Conservation (phyloP, 2,888 invertebrate genomes). For the Timema cristinae region DNA sequence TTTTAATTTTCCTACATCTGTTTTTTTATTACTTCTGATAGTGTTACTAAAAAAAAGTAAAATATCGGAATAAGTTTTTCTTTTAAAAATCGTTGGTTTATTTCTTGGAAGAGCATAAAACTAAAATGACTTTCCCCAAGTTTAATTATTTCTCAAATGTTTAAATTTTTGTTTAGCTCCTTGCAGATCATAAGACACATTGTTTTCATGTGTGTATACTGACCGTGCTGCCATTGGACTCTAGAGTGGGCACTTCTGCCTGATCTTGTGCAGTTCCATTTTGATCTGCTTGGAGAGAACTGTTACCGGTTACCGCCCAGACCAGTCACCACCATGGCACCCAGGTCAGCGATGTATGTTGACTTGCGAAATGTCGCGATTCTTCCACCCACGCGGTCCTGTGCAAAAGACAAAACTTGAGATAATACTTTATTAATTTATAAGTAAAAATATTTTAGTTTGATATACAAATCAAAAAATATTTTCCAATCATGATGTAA, state of each 20-base stretch:
- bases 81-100: too few species aligned
- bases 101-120: neutral
- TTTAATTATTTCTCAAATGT: neutral
- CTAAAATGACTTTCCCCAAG: slow-evolving; percentile 18
- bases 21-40: too few species aligned
- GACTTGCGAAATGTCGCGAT: slow-evolving; percentile 94
- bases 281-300: slow-evolving; percentile 93
- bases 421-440: too few species aligned
- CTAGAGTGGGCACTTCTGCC: slow-evolving; percentile 95
- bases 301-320: slow-evolving; percentile 92
- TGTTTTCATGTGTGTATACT: slow-evolving; percentile 31
- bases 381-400: slow-evolving; percentile 93
- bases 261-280: slow-evolving; percentile 92
- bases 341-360: slow-evolving; percentile 70
- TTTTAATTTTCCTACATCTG: too few species aligned
- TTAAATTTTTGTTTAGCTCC: neutral
- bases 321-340: slow-evolving; percentile 98
- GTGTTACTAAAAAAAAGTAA: too few species aligned
- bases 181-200: neutral
- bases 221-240: slow-evolving; percentile 89
- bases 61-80: too few species aligned
- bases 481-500: too few species aligned
- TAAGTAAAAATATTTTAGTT: too few species aligned
- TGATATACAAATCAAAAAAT: too few species aligned
- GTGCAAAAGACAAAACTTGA: slow-evolving; percentile 30